Percentiles rank a stretch among this genome's conserved stretches.
Evolutionary conservation across 2,888 invertebrate genomes (phyloP).

Genomic region (Monochamus alternatus): DNA sequence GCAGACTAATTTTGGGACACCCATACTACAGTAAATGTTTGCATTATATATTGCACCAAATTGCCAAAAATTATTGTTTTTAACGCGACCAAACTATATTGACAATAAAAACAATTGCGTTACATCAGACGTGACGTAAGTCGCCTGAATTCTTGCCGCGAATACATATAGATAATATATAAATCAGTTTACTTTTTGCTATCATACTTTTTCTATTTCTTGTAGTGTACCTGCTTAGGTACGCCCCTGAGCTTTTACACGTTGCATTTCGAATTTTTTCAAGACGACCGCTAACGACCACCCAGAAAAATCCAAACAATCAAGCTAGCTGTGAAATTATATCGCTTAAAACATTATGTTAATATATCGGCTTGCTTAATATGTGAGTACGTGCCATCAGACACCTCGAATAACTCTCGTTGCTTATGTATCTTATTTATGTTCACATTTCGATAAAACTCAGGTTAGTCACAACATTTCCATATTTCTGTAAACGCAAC

Average conservation of each 20-base stretch:
- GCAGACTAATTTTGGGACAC: no score
- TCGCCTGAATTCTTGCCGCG: no score
- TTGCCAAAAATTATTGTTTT: no score
- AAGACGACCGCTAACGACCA: neutral
- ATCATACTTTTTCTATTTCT: no score
- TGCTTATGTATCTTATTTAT: conserved; percentile 20
- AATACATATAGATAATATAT: no score
- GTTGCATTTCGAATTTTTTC: neutral
- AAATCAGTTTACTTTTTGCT: no score
- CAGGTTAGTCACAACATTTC: conserved; percentile 23
- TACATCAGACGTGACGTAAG: no score
- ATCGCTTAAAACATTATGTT: conserved; percentile 9
- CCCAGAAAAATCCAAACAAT: conserved; percentile 18
- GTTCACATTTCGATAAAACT: conserved; percentile 6
- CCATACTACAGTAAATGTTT: no score
- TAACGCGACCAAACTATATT: no score
- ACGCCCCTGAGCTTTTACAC: neutral
- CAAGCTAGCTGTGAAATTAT: neutral
- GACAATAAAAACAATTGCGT: no score
- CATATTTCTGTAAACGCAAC: conserved; percentile 9
- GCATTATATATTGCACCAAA: no score
- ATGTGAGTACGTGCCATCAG: conserved; percentile 15
- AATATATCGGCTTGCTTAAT: neutral
- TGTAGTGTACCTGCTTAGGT: no score
- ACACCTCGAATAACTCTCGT: conserved; percentile 9